phyloP scores from a whole-genome alignment of 1,140 invertebrate species.

The Condylostylus longicornis region DNA sequence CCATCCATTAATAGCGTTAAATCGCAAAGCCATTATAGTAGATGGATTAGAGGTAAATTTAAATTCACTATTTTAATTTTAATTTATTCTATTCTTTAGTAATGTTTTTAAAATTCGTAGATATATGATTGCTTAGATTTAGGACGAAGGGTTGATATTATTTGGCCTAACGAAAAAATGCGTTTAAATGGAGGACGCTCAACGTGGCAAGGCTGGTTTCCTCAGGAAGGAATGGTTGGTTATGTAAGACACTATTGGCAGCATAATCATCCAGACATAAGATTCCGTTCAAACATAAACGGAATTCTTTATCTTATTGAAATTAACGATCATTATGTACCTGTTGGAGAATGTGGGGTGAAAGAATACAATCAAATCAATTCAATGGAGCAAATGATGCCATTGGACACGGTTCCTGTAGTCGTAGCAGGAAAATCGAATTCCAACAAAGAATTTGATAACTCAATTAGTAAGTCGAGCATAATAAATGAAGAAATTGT shows the following conservation, averaged over 20 bases:
- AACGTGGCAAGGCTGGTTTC: constrained; percentile 79
- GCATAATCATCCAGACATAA: constrained; percentile 73
- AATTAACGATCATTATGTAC: constrained; percentile 83
- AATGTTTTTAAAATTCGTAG: constrained; percentile 7
- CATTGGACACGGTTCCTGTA: too few relatives aligned
- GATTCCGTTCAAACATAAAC: constrained; percentile 74
- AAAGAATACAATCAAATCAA: constrained; percentile 40
- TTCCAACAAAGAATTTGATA: too few relatives aligned
- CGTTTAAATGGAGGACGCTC: constrained; percentile 66
- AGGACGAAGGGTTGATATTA: constrained; percentile 72
- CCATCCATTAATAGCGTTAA: constrained; percentile 36
- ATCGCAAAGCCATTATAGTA: constrained; percentile 39
- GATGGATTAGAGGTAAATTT: constrained; percentile 37
- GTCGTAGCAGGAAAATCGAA: too few relatives aligned
- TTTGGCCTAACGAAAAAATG: constrained; percentile 83
- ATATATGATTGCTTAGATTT: constrained; percentile 84
- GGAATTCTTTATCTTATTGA: constrained; percentile 81
- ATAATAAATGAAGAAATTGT: too few relatives aligned
- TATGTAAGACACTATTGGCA: constrained; percentile 81
- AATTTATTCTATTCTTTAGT: too few relatives aligned
- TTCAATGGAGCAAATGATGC: too few relatives aligned
- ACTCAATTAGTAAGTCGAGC: too few relatives aligned
- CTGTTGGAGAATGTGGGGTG: constrained; percentile 78
- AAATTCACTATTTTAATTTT: too few relatives aligned
- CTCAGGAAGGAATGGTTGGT: constrained; percentile 80